Evolutionary conservation across 2,113 vertebrate species (phyloP).

Genomic region (Myiagra hebetior): DNA sequence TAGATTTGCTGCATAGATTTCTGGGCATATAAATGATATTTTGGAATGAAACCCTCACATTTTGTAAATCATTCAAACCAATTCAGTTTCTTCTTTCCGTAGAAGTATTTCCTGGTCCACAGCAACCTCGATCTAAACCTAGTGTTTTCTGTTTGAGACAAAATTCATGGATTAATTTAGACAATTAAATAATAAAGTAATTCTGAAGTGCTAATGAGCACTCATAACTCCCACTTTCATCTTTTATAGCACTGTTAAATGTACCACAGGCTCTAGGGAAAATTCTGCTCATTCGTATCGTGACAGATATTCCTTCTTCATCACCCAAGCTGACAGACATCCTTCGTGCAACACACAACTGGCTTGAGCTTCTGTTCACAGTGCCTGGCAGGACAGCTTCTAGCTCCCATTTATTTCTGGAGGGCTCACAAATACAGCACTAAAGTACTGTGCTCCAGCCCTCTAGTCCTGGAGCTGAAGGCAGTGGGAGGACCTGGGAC

Average conservation of each 20-base stretch:
- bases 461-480: not conserved
- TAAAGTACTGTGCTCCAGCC: not conserved
- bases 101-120: not conserved
- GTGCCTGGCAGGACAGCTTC: not conserved
- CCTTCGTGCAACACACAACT: not conserved
- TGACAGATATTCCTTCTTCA: not conserved
- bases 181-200: not conserved
- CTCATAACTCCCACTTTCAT: not conserved
- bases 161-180: not conserved
- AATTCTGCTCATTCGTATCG: not conserved
- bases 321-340: not conserved
- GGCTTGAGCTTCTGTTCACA: not conserved
- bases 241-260: not conserved
- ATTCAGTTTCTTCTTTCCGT: not conserved
- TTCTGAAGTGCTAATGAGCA: not conserved
- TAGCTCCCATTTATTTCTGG: not conserved
- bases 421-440: not conserved
- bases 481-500: not conserved
- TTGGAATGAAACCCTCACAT: conserved; percentile 17
- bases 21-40: not conserved
- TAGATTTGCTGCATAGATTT: not conserved
- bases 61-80: conserved; percentile 6
- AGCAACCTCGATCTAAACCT: not conserved
- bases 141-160: not conserved
- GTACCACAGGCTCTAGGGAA: not conserved